Evolutionary conservation across 1,140 invertebrate genomes (phyloP).

Genomic region (Euura saliciscinereae): DNA sequence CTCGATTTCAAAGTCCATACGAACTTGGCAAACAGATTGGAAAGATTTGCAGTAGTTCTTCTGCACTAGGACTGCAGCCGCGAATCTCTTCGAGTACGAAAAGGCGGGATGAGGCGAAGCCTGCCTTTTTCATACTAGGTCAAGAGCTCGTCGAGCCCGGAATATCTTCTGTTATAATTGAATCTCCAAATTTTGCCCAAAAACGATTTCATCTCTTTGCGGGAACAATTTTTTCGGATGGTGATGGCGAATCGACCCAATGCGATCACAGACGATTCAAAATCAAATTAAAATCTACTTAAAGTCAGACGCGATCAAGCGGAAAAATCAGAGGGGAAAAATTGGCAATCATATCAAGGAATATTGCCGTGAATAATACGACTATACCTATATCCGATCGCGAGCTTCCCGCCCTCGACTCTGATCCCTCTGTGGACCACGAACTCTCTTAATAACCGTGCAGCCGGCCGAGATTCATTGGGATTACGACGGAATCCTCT

Average conservation of each 20-base stretch:
- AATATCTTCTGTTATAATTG: background rate
- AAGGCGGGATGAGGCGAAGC: background rate
- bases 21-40: background rate
- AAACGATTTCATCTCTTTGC: too few species aligned
- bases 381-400: background rate
- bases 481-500: conserved; percentile 6
- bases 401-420: background rate
- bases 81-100: background rate
- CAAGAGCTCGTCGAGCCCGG: background rate
- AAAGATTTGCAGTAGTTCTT: background rate
- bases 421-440: background rate
- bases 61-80: too few species aligned
- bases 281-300: too few species aligned
- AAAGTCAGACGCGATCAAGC: background rate
- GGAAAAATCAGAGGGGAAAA: conserved; percentile 16
- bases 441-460: conserved; percentile 5
- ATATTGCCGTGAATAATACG: conserved; percentile 22
- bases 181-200: too few species aligned
- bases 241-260: too few species aligned
- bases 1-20: background rate
- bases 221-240: too few species aligned
- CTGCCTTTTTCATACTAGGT: background rate
- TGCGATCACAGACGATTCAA: too few species aligned
- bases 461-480: conserved; percentile 2
- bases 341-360: conserved; percentile 44